Conservation (phyloP, 1,140 invertebrate genomes). For the Trichogramma pretiosum region DNA sequence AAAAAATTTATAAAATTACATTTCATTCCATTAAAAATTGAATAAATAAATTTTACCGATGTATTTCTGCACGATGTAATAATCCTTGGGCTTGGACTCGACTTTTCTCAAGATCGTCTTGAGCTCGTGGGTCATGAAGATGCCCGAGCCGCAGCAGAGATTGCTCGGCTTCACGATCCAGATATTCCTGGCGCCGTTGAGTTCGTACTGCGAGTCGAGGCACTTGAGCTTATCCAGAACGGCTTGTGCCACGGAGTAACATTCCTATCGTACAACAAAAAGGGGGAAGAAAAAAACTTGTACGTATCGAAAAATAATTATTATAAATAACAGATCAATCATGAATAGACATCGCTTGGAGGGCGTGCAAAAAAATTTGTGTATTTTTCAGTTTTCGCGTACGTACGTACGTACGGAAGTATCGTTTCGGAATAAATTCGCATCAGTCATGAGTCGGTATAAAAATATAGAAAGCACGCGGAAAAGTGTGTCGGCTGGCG, state of each 20-base stretch:
- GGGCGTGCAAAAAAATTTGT: too few relatives aligned
- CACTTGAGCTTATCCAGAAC: constrained; percentile 51
- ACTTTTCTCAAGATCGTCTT: constrained; percentile 60
- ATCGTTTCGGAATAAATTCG: too few relatives aligned
- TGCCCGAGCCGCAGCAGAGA: constrained; percentile 79
- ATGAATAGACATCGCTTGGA: too few relatives aligned
- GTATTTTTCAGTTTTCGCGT: too few relatives aligned
- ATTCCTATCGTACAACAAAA: constrained; percentile 26
- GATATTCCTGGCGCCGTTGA: constrained; percentile 75
- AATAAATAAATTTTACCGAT: constrained; percentile 56
- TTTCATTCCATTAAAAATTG: neutral
- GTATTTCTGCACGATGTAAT: constrained; percentile 87
- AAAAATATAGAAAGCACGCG: neutral
- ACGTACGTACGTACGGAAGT: too few relatives aligned
- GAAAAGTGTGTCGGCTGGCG: neutral
- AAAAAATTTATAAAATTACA: neutral
- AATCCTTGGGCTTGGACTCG: constrained; percentile 51
- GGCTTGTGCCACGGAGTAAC: constrained; percentile 30
- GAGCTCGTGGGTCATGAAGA: constrained; percentile 56
- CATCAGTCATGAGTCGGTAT: too few relatives aligned
- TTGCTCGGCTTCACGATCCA: constrained; percentile 91
- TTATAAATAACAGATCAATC: neutral
- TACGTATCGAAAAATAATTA: too few relatives aligned
- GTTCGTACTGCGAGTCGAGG: constrained; percentile 55
- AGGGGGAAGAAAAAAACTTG: too few relatives aligned